These are phyloP conservation scores for Botia almorhae DNA, from an alignment of 2,797 vertebrate genomes.

Conservation along the genomic window DNA sequence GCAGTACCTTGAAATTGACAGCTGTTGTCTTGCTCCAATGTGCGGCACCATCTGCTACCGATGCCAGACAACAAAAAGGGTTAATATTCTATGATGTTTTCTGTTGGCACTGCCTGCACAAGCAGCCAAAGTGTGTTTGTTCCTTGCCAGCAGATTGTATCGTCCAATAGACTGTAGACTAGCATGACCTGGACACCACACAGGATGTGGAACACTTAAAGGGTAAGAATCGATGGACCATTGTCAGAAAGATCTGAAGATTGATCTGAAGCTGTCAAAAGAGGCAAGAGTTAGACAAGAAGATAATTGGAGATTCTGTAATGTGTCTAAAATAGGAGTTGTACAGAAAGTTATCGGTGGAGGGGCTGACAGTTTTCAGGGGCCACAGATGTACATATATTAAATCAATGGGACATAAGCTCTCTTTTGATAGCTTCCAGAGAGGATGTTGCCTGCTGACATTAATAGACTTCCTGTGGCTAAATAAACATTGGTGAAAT, in stretches of 20 bases:
- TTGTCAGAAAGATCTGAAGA: constrained; percentile 68
- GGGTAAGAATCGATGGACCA: constrained; percentile 77
- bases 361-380: constrained; percentile 75
- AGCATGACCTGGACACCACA: constrained; percentile 76
- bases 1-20: constrained; percentile 85
- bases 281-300: constrained; percentile 11
- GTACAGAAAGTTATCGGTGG: constrained; percentile 40
- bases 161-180: constrained; percentile 77
- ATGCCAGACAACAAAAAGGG: constrained; percentile 85
- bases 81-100: constrained; percentile 88
- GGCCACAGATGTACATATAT: constrained; percentile 81
- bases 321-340: background rate
- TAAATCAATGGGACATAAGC: constrained; percentile 75
- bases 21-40: constrained; percentile 80
- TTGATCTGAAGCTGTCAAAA: constrained; percentile 18
- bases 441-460: constrained; percentile 81
- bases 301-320: constrained; percentile 31
- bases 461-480: constrained; percentile 86
- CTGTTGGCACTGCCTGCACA: constrained; percentile 75
- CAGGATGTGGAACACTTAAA: constrained; percentile 82
- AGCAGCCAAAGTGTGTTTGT: constrained; percentile 70
- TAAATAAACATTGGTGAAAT: constrained; percentile 83
- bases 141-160: constrained; percentile 76
- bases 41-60: constrained; percentile 81
- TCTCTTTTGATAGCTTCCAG: constrained; percentile 74